phyloP scores from a whole-genome alignment of 35 echinoderm and acorn worm species.

The Apostichopus parvimensis region DNA sequence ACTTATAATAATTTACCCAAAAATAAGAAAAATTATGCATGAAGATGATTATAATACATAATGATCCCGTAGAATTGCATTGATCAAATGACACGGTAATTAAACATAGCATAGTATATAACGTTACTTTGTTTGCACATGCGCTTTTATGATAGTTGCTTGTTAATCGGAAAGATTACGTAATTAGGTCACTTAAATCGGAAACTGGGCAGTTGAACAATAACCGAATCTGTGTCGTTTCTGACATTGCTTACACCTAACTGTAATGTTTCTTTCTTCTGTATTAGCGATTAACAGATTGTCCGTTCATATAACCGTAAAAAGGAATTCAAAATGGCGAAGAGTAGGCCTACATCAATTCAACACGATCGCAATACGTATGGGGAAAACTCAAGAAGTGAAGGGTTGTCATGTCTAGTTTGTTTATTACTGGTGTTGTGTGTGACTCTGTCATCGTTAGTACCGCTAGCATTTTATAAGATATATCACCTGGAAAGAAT shows the following conservation, averaged over 20 bases:
- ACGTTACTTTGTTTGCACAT: too few relatives aligned
- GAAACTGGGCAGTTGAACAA: background rate
- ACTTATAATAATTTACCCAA: too few relatives aligned
- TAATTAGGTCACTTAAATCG: background rate
- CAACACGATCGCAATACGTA: background rate
- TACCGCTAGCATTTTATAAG: background rate
- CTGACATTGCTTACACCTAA: background rate
- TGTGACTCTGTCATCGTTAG: background rate
- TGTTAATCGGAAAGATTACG: background rate
- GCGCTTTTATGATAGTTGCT: too few relatives aligned
- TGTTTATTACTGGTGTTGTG: background rate
- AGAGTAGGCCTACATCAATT: background rate
- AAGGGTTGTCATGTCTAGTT: background rate
- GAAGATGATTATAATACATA: too few relatives aligned
- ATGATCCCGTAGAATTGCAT: too few relatives aligned
- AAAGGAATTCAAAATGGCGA: background rate
- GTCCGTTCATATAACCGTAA: background rate
- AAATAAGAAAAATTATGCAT: too few relatives aligned
- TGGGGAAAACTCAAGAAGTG: background rate
- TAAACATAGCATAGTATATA: too few relatives aligned
- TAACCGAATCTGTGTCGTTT: background rate
- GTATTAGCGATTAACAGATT: too few relatives aligned
- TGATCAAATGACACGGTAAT: too few relatives aligned
- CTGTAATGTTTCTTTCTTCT: background rate
- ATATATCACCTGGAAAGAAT: background rate